Evolutionary conservation across 2,888 invertebrate species (phyloP).

Genomic region (Leucania comma): DNA sequence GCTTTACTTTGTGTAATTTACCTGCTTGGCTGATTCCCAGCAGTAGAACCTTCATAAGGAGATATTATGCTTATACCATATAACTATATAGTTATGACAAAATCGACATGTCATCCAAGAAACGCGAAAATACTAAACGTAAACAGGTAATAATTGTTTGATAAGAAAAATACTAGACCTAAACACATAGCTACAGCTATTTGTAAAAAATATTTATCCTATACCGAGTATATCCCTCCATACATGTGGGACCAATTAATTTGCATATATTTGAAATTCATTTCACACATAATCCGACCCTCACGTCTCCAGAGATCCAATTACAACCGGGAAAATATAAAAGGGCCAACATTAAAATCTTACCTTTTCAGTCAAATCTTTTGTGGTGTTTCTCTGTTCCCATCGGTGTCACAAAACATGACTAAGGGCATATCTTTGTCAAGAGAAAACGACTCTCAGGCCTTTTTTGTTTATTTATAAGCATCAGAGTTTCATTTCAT

Average conservation of each 20-base stretch:
- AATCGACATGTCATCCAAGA: background rate
- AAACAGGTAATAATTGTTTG: too few relatives aligned
- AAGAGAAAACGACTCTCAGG: background rate
- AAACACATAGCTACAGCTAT: too few relatives aligned
- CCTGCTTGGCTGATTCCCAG: too few relatives aligned
- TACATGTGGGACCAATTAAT: background rate
- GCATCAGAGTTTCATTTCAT: background rate
- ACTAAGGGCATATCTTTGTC: background rate
- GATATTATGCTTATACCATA: too few relatives aligned
- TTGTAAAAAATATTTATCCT: too few relatives aligned
- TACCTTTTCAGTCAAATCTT: conserved; percentile 22
- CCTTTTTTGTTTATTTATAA: background rate
- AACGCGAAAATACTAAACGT: too few relatives aligned
- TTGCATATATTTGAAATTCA: conserved; percentile 17
- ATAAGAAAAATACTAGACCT: too few relatives aligned
- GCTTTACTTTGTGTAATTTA: too few relatives aligned
- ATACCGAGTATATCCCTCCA: background rate
- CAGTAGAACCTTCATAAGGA: too few relatives aligned
- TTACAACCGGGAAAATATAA: conserved; percentile 24
- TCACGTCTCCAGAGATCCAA: conserved; percentile 33
- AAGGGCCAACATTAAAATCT: conserved; percentile 15
- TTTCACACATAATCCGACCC: conserved; percentile 25
- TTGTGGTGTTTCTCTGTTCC: conserved; percentile 15
- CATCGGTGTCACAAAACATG: conserved; percentile 12
- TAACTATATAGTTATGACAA: too few relatives aligned